A percentile compares a stretch with the other conserved stretches of the same genome.
Evolutionary conservation across 2,113 vertebrate genomes (phyloP).

Genomic region (Phaethornis superciliosus): DNA sequence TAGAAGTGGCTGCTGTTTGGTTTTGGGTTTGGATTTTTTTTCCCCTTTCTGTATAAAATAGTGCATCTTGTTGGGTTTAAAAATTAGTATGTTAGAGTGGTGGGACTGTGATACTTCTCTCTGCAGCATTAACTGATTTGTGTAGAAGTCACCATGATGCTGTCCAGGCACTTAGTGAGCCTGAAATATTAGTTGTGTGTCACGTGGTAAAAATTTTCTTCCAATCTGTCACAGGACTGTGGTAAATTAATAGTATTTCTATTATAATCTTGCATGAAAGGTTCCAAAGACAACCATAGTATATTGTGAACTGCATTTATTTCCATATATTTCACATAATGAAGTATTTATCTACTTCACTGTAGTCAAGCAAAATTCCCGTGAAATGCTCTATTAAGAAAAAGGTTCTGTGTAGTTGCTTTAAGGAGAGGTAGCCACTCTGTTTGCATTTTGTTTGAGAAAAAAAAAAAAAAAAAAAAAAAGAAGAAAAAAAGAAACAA

Average conservation of each 20-base stretch:
- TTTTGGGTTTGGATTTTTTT: background rate
- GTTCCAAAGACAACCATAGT: background rate
- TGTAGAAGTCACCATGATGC: background rate
- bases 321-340: background rate
- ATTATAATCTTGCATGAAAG: background rate
- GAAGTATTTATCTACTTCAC: background rate
- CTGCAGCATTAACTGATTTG: background rate
- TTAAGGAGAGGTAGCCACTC: background rate
- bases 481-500: accelerated
- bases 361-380: background rate
- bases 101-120: background rate
- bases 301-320: background rate
- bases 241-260: background rate
- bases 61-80: background rate
- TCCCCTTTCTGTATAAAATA: background rate
- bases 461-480: accelerated
- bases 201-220: background rate
- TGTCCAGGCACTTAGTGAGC: background rate
- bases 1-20: background rate
- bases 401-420: background rate
- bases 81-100: background rate
- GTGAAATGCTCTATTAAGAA: background rate
- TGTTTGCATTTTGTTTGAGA: background rate
- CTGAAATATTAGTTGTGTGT: background rate
- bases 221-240: background rate